Evolutionary conservation across 1,140 invertebrate species (phyloP).

Genomic region (Dysdera silvatica): DNA sequence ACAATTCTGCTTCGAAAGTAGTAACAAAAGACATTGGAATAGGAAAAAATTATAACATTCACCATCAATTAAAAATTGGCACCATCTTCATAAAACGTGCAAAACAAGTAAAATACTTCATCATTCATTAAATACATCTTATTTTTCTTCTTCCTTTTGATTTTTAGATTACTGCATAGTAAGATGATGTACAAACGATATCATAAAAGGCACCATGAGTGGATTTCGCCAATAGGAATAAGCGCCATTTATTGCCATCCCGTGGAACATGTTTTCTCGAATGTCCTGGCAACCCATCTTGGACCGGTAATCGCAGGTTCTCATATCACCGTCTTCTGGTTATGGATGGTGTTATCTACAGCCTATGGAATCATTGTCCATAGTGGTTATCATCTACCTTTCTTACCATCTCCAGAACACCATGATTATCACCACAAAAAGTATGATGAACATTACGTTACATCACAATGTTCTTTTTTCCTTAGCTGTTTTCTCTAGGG

Average conservation of each 20-base stretch:
- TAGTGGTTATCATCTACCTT: constrained; percentile 32
- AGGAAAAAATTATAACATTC: too few species aligned
- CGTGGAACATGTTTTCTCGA: constrained; percentile 30
- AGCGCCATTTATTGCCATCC: constrained; percentile 33
- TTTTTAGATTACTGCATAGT: constrained; percentile 29
- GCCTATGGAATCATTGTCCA: constrained; percentile 25
- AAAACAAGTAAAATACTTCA: too few species aligned
- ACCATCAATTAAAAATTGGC: too few species aligned
- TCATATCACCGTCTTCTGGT: constrained; percentile 12
- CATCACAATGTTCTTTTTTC: too few species aligned
- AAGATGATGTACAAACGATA: constrained; percentile 22
- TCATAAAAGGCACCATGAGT: constrained; percentile 35
- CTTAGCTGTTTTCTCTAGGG: too few species aligned
- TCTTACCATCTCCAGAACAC: constrained; percentile 29
- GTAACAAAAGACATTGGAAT: too few species aligned
- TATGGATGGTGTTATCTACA: constrained; percentile 19
- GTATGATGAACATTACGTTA: constrained; percentile 10
- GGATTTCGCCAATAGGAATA: constrained; percentile 30
- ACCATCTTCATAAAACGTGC: too few species aligned
- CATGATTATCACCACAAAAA: constrained; percentile 34
- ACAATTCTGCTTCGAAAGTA: too few species aligned
- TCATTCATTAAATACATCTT: too few species aligned
- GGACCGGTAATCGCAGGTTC: constrained; percentile 19
- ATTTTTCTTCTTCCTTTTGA: too few species aligned
- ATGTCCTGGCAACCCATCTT: constrained; percentile 23